Conservation (phyloP, 1,140 invertebrate species). For the Drosophila ohnishii region DNA sequence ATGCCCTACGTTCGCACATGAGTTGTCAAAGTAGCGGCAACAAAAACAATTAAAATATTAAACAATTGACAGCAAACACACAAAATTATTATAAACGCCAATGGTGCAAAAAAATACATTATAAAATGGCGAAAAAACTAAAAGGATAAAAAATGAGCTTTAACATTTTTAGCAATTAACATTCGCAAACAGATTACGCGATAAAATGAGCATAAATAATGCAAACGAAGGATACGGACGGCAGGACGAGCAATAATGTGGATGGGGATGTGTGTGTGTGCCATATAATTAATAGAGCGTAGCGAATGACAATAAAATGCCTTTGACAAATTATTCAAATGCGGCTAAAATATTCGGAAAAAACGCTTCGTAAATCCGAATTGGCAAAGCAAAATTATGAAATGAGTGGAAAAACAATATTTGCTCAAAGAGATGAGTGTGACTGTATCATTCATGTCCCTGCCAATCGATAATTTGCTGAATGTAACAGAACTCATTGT, state of each 20-base stretch:
- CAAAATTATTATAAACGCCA: slow-evolving; percentile 55
- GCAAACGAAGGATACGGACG: slow-evolving; percentile 12
- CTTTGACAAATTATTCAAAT: slow-evolving; percentile 66
- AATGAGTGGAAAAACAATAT: slow-evolving; percentile 44
- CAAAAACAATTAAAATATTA: slow-evolving; percentile 44
- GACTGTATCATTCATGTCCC: slow-evolving; percentile 12
- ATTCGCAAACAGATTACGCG: slow-evolving; percentile 72
- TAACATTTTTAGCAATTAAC: slow-evolving; percentile 67
- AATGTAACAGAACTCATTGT: slow-evolving; percentile 14
- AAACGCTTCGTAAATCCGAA: slow-evolving; percentile 36
- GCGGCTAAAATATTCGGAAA: slow-evolving; percentile 59
- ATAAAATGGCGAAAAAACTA: slow-evolving; percentile 24
- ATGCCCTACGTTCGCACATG: slow-evolving; percentile 53
- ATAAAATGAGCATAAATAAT: slow-evolving; percentile 71
- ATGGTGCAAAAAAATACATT: slow-evolving; percentile 25
- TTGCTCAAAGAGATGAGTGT: slow-evolving; percentile 5
- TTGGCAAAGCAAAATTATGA: slow-evolving; percentile 35
- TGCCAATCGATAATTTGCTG: slow-evolving; percentile 25
- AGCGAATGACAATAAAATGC: slow-evolving; percentile 58
- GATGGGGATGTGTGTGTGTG: slow-evolving; percentile 20
- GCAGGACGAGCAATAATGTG: background rate
- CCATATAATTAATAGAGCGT: slow-evolving; percentile 76
- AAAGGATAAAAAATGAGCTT: slow-evolving; percentile 12
- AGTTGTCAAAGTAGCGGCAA: slow-evolving; percentile 55
- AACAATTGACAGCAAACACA: slow-evolving; percentile 68